phyloP scores from a whole-genome alignment of 1,140 invertebrate genomes.

The Saccostrea echinata region DNA sequence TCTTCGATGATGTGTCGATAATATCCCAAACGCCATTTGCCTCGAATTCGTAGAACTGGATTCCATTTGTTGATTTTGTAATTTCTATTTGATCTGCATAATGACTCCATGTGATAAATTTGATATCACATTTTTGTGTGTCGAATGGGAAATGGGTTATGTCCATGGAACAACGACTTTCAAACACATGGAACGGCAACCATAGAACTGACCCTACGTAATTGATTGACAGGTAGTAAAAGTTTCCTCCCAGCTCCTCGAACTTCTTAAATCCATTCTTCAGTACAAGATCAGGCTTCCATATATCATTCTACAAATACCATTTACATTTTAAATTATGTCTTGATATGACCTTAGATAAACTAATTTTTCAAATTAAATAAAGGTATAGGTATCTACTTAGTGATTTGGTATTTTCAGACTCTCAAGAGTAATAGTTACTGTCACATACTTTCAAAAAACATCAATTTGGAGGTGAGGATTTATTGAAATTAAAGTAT shows the following conservation, averaged over 20 bases:
- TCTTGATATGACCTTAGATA: no score
- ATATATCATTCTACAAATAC: constrained; percentile 32
- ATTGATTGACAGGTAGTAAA: constrained; percentile 21
- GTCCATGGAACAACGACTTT: constrained; percentile 46
- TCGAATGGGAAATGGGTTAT: constrained; percentile 45
- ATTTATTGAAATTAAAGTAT: no score
- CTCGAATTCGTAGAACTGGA: constrained; percentile 47
- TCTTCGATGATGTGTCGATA: neutral
- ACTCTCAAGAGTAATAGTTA: no score
- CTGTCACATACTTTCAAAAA: no score
- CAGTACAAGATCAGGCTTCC: constrained; percentile 50
- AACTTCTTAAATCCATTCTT: constrained; percentile 40
- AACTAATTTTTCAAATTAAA: no score
- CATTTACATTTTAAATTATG: neutral
- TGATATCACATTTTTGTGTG: constrained; percentile 39
- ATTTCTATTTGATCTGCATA: constrained; percentile 38
- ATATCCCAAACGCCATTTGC: constrained; percentile 52
- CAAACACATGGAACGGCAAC: constrained; percentile 43
- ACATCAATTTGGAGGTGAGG: no score
- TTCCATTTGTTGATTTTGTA: constrained; percentile 9
- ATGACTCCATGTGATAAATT: constrained; percentile 41
- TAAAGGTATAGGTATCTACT: no score
- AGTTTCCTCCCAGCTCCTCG: constrained; percentile 38
- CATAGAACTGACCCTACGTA: constrained; percentile 14
- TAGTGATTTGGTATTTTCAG: no score